A percentile compares a stretch with the other conserved stretches of the same genome.
These are phyloP conservation scores for Mystacornis crossleyi DNA, from an alignment of 2,113 vertebrate genomes.

Conservation along the genomic window DNA sequence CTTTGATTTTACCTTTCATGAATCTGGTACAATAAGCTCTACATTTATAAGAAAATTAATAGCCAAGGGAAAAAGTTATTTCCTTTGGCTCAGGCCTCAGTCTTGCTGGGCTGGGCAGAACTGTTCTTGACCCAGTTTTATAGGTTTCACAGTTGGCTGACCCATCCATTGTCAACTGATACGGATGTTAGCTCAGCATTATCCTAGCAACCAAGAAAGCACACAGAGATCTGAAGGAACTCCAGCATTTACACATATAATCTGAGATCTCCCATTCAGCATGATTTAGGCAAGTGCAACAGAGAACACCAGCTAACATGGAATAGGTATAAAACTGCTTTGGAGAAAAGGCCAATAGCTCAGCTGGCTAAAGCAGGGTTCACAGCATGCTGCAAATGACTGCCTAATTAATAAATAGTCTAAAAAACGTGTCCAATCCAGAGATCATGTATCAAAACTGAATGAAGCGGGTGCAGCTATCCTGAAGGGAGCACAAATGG, in stretches of 20 bases:
- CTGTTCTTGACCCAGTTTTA: constrained; percentile 44
- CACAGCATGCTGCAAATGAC: neutral
- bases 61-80: constrained; percentile 32
- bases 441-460: neutral
- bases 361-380: neutral
- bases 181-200: constrained; percentile 16
- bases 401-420: neutral
- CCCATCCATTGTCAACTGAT: constrained; percentile 8
- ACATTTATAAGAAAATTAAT: constrained; percentile 21
- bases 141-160: constrained; percentile 61
- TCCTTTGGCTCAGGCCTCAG: constrained; percentile 20
- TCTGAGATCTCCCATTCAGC: neutral
- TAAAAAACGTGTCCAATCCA: neutral
- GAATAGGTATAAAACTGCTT: neutral
- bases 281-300: neutral
- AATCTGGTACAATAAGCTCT: constrained; percentile 6
- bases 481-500: fast-evolving
- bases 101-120: constrained; percentile 23
- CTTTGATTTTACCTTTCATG: constrained; percentile 31
- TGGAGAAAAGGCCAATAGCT: neutral
- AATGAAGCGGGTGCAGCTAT: neutral
- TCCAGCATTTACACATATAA: neutral
- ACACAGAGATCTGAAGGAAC: constrained; percentile 36
- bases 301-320: neutral
- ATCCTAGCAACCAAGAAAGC: constrained; percentile 59